Percentiles rank a stretch among this genome's conserved stretches.
These are phyloP conservation scores for Eufriesea mexicana DNA, from an alignment of 1,140 invertebrate species.

Conservation along the genomic window DNA sequence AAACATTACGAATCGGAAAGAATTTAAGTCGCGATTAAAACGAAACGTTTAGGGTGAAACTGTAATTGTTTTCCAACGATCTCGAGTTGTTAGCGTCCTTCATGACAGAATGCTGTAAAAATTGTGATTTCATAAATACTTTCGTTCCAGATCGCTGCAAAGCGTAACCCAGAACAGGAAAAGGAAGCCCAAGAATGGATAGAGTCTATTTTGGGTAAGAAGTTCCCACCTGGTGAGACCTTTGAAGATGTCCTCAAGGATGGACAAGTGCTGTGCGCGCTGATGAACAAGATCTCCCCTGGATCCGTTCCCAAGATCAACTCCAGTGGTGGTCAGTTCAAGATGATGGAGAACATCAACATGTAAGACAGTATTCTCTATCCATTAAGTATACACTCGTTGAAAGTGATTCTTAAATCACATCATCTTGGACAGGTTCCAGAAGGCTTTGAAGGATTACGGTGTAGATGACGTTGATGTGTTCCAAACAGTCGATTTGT, in stretches of 20 bases:
- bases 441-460: constrained; percentile 92
- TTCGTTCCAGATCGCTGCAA: constrained; percentile 87
- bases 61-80: neutral
- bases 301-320: constrained; percentile 94
- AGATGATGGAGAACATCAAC: constrained; percentile 97
- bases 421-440: constrained; percentile 86
- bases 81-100: too few relatives aligned
- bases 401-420: neutral
- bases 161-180: constrained; percentile 93
- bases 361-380: constrained; percentile 84
- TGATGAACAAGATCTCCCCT: constrained; percentile 94
- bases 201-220: constrained; percentile 90
- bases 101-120: too few relatives aligned
- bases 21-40: too few relatives aligned
- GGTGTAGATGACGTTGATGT: constrained; percentile 94
- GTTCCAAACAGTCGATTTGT: constrained; percentile 97
- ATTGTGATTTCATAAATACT: neutral
- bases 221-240: constrained; percentile 85
- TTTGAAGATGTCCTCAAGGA: constrained; percentile 92
- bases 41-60: too few relatives aligned
- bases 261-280: constrained; percentile 90
- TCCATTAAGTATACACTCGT: neutral
- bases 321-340: constrained; percentile 93
- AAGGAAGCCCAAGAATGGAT: constrained; percentile 94
- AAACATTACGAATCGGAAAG: too few relatives aligned